phyloP scores from a whole-genome alignment of 2,797 vertebrate genomes.

The Aviceda leuphotes region DNA sequence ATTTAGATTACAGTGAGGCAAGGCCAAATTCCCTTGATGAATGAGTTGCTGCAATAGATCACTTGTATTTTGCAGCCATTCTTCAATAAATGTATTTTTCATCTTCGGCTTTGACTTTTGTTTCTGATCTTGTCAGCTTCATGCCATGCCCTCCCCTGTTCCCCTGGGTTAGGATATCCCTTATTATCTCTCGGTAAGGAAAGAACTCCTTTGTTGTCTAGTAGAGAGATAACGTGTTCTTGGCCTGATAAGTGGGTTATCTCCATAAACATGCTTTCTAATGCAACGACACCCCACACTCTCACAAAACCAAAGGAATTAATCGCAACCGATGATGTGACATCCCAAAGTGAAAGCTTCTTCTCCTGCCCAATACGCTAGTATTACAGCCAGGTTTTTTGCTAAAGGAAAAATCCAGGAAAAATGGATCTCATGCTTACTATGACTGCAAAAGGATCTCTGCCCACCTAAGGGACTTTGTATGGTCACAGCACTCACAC shows the following conservation, averaged over 20 bases:
- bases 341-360: background rate
- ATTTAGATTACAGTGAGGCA: constrained; percentile 42
- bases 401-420: background rate
- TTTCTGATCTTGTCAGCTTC: background rate
- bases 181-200: background rate
- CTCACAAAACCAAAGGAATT: background rate
- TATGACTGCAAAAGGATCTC: background rate
- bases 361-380: background rate
- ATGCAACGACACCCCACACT: background rate
- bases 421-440: background rate
- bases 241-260: constrained; percentile 31
- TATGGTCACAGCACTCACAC: accelerated
- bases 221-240: background rate
- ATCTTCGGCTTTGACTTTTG: background rate
- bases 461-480: accelerated
- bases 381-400: background rate
- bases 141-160: background rate
- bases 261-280: background rate
- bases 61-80: background rate
- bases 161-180: background rate
- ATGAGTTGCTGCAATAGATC: constrained; percentile 1
- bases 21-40: constrained; percentile 23
- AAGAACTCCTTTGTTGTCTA: background rate
- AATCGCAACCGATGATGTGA: background rate
- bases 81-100: background rate